Conservation (phyloP, 1,140 invertebrate genomes). For the Nautilus pompilius region DNA sequence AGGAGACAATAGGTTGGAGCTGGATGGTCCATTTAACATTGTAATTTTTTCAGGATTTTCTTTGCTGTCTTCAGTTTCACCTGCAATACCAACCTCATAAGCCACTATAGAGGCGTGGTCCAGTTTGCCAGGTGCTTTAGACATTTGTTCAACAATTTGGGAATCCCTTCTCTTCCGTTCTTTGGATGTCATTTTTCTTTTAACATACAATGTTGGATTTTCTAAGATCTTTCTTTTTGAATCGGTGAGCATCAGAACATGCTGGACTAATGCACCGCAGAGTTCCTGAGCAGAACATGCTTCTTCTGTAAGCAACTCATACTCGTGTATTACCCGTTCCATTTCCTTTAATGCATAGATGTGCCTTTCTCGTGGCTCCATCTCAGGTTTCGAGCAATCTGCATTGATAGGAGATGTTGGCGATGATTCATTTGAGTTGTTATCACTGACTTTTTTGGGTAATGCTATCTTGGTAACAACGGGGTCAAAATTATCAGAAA, state of each 20-base stretch:
- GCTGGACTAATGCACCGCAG: slow-evolving; percentile 52
- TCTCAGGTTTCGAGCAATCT: slow-evolving; percentile 43
- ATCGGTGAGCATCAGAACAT: slow-evolving; percentile 51
- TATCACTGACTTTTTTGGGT: slow-evolving; percentile 49
- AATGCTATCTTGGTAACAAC: slow-evolving; percentile 91
- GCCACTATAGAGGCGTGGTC: slow-evolving; percentile 88
- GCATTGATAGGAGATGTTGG: slow-evolving; percentile 17
- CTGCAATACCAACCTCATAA: slow-evolving; percentile 64
- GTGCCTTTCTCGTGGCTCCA: slow-evolving; percentile 53
- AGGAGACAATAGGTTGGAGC: neutral
- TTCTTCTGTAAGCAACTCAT: slow-evolving; percentile 50
- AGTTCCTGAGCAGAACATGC: slow-evolving; percentile 53
- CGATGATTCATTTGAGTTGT: slow-evolving; percentile 19
- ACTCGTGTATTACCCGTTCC: slow-evolving; percentile 53
- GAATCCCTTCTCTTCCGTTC: slow-evolving; percentile 46
- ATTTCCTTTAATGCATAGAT: slow-evolving; percentile 55
- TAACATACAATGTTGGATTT: slow-evolving; percentile 49
- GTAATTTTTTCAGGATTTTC: slow-evolving; percentile 13
- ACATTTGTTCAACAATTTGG: slow-evolving; percentile 51
- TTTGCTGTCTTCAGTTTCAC: slow-evolving; percentile 26
- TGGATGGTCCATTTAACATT: neutral
- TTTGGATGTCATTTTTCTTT: slow-evolving; percentile 40
- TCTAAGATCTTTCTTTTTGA: slow-evolving; percentile 51
- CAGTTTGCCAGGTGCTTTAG: slow-evolving; percentile 80
- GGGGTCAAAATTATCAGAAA: slow-evolving; percentile 92